Conservation (phyloP, 2,888 invertebrate species). For the Lordiphosa fenestrarum region DNA sequence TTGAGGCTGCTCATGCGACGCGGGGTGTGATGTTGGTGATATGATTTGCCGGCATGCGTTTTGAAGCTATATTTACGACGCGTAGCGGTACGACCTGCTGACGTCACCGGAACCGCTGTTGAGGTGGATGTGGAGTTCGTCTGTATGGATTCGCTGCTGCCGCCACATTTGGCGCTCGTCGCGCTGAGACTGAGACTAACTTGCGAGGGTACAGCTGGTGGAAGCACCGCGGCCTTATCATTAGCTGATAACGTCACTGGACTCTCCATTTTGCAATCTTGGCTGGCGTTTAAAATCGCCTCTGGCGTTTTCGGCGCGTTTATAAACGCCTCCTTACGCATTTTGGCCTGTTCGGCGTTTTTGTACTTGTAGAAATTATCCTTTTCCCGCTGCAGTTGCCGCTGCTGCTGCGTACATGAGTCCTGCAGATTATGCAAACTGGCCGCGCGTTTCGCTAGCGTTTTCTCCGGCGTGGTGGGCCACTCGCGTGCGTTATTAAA, state of each 20-base stretch:
- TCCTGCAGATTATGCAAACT: constrained; percentile 75
- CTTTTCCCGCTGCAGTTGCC: constrained; percentile 59
- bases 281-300: constrained; percentile 2
- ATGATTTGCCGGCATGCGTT: constrained; percentile 75
- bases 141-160: constrained; percentile 57
- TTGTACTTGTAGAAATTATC: constrained; percentile 81
- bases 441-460: constrained; percentile 68
- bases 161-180: constrained; percentile 48
- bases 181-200: constrained; percentile 44
- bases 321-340: constrained; percentile 39
- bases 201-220: constrained; percentile 3
- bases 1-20: constrained; percentile 52
- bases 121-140: constrained; percentile 23
- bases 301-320: constrained; percentile 3
- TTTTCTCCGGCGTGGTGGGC: constrained; percentile 31
- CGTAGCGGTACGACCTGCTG: constrained; percentile 26
- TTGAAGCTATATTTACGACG: constrained; percentile 80
- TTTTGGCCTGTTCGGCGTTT: constrained; percentile 76
- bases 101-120: constrained; percentile 34
- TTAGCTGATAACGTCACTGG: constrained; percentile 44
- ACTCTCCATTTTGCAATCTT: constrained; percentile 17
- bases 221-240: constrained; percentile 9
- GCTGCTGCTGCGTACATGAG: constrained; percentile 13
- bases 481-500: constrained; percentile 56
- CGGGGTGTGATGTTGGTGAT: constrained; percentile 62